Base-by-base conservation (phyloP, 2,113 vertebrate species). In the Caranx melampygus region DNA sequence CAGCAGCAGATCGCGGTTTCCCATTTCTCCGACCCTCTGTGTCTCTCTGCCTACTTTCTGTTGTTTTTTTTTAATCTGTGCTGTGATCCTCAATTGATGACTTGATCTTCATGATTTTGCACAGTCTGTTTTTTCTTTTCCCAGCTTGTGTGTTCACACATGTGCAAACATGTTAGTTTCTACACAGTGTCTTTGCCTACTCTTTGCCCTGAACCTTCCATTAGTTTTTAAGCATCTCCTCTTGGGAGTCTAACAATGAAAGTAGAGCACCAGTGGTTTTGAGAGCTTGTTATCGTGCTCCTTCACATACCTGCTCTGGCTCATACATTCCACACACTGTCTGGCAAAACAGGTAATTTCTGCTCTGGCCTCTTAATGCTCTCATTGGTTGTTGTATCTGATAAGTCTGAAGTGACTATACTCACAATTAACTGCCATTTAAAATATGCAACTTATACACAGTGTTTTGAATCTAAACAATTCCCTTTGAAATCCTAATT, bases 1-100 rank as follows among this genome's bases (percentile, higher is more conserved):
- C 80, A 88, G 76, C 65, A 79, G 60, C 35, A 9, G 44, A 83
- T 88, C 61, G 14, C 66, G 51, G 60, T 69, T 82, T 63, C 59
- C 21, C 5, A 76, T 82, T 72, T 75, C 20, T 45, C 62, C 2
- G n/a, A 64, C 61, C 63, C 60, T 35, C 31, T 79, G 75, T 52
- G 67, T 34, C 66, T 33, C 68, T 86, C 33, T 84, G 6, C 18
- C 11, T 1, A 20, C 51, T 63, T 57, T n/a, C 26, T 58, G 6
- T 74, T 70, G 54, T 35, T 3, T 61, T 12, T 75, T 57, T 2
- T 74, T 70, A 37, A 33, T 31, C 7, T 64, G 15, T 37, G 26
- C 35, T 75, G 52, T 60, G 16, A 40, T 64, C 61, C 52, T 55
- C 5, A 16, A 59, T 63, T 44, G 37, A 60, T 64, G 54, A 57